Base-by-base conservation (phyloP, 2,113 vertebrate genomes). In the Sinocyclocheilus maitianheensis region DNA sequence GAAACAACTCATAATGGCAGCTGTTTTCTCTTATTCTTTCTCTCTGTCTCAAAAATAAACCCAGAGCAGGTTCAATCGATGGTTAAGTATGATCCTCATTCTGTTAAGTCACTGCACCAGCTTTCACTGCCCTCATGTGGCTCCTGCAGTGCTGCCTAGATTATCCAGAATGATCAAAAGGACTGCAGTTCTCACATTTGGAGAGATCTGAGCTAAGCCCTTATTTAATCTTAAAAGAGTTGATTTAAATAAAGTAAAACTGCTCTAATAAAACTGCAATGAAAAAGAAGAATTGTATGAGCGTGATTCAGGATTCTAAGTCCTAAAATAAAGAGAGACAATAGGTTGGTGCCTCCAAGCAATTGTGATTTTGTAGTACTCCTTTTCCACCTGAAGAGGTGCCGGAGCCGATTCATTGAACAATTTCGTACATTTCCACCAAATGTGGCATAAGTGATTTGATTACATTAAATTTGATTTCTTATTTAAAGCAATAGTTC, bases 101-200 rank as follows among this genome's bases (percentile, higher is more conserved):
- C 80, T 62, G 51, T 13, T 81, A 48, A 81, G 48, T 16, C 53
- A 60, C 77, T 74, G 20, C 58, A 81, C 69, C 78, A 82, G 79
- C 58, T 76, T 81, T 55, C 72, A 76, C 80, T 77, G 71, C 72
- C 77, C 80, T 83, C 85, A 83, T 77, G 85, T 83, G 85, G 80
- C 80, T 87, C 60, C 51, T 81, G 71, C 30, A 58, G 58, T 87
- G 79, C 24, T 18, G 72, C 22, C 58, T 53, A 63, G 79, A 83
- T 83, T 65, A 67, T 51, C 40, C n/a, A 37, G 78, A 51, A 75
- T 77, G 62, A 77, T 87, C 80, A 77, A 83, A 77, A 77, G 55
- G 13, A 63, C 72, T 69, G 60, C 13, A 83, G 51, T 18, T 51
- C 34, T 75, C 58, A 82, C 37, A 81, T 74, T 85, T 67, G 4